A percentile compares a stretch with the other conserved stretches of the same genome.
Conservation (phyloP, 2,797 vertebrate species). For the Bucorvus abyssinicus region DNA sequence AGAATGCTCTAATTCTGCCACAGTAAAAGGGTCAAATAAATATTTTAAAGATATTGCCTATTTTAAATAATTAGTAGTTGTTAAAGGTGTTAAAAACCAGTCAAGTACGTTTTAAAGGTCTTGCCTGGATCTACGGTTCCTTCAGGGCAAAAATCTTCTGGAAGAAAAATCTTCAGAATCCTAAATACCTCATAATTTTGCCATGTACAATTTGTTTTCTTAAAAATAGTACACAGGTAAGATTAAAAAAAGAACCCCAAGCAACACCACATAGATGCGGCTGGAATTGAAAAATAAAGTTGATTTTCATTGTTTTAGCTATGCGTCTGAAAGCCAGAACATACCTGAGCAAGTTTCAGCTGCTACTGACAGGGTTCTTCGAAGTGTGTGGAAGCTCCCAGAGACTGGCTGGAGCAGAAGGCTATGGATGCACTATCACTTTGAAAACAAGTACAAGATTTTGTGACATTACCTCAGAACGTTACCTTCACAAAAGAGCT, state of each 20-base stretch:
- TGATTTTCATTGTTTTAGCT: background rate
- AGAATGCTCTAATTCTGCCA: background rate
- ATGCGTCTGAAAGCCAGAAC: background rate
- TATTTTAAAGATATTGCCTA: constrained; percentile 21
- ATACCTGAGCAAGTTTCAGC: background rate
- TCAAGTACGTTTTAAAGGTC: background rate
- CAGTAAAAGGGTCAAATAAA: constrained; percentile 15
- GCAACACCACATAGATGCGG: background rate
- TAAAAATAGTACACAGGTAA: background rate
- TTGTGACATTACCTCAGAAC: background rate
- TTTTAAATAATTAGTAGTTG: constrained; percentile 9
- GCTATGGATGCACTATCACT: background rate
- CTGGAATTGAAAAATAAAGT: background rate
- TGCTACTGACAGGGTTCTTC: background rate
- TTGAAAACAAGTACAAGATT: background rate
- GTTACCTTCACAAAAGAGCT: background rate
- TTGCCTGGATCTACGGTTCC: background rate
- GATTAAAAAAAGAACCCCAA: background rate
- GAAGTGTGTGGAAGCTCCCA: background rate
- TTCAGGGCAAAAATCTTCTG: background rate
- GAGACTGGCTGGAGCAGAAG: background rate
- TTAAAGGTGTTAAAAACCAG: background rate
- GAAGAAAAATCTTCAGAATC: background rate
- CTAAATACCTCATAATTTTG: background rate
- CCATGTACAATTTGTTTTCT: background rate